A percentile compares a stretch with the other conserved stretches of the same genome.
phyloP scores from a whole-genome alignment of 2,888 invertebrate genomes.

The Hedychridium roseum region DNA sequence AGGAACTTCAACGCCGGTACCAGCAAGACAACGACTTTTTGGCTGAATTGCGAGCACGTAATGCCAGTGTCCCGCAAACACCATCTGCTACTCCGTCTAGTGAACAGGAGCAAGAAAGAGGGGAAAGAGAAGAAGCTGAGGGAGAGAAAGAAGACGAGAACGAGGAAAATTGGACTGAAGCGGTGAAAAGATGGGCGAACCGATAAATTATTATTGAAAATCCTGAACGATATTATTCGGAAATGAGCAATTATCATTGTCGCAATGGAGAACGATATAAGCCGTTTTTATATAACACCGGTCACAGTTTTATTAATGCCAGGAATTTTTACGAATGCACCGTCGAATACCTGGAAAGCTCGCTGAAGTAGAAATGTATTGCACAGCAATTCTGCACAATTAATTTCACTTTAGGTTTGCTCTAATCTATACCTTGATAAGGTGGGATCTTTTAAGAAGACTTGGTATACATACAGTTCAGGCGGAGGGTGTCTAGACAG shows the following conservation, averaged over 20 bases:
- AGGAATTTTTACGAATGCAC: not conserved
- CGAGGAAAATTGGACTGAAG: constrained; percentile 71
- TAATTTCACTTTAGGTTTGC: not conserved
- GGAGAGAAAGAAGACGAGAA: constrained; percentile 61
- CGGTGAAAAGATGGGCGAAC: constrained; percentile 74
- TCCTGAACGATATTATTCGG: not conserved
- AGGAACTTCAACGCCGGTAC: constrained; percentile 68
- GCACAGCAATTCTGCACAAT: not conserved
- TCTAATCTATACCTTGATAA: not conserved
- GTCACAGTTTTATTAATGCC: not conserved
- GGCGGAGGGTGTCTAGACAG: not conserved
- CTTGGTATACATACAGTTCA: not conserved
- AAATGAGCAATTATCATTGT: not conserved
- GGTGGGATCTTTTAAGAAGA: not conserved
- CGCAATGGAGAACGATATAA: not conserved
- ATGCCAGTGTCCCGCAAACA: constrained; percentile 57
- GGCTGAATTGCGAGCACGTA: constrained; percentile 67
- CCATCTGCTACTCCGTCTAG: constrained; percentile 50
- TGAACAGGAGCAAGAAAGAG: constrained; percentile 51
- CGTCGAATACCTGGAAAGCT: not conserved
- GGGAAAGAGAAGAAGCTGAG: constrained; percentile 65
- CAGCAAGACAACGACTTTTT: constrained; percentile 70
- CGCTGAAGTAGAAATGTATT: not conserved
- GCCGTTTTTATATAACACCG: not conserved
- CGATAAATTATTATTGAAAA: constrained; percentile 64